Base-by-base conservation (phyloP, 2,797 vertebrate species). In the Valencia hispanica region DNA sequence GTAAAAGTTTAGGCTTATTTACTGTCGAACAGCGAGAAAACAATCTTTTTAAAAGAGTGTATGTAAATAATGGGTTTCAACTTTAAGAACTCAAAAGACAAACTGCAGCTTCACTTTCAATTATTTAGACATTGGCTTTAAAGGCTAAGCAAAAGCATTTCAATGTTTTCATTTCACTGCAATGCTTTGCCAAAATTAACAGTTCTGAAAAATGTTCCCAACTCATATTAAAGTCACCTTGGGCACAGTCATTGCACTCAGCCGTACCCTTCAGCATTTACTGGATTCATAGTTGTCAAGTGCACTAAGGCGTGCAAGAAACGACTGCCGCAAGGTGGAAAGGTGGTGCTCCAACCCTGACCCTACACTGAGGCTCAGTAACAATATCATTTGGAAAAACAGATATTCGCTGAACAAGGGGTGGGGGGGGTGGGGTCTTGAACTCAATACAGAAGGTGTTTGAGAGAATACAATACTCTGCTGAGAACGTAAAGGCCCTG, bases 321-420 rank as follows among this genome's bases (percentile, higher is more conserved):
- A 61, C 81, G 75, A 75, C 80, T 32, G 82, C 72, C 78, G 86
- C 73, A 81, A 88, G 89, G 80, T 88, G 82, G 75, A 79, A 82
- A 87, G 87, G 83, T n/a, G 76, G 88, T 73, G 82, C 83, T 85
- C 86, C 84, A 73, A 78, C 87, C 80, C 87, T 81, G 90, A 93
- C 89, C 87, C 77, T 45, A 91, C 86, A 83, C 88, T 76, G 82
- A 88, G 84, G 80, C 86, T 89, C 84, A 75, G 92, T 92, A 94
- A 94, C 91, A 79, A 88, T 94, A 95, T 92, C 85, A 92, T 92
- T 93, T 94, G 90, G 91, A 92, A 94, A 94, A 95, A 94, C 94
- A 94, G 92, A 94, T 93, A 94, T 94, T 92, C 79, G 1, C 48
- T 43, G 86, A 90, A 91, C 83, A 81, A 90, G 80, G 88, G 86